A percentile compares a stretch with the other conserved stretches of the same genome.
phyloP scores from a whole-genome alignment of 2,888 invertebrate species.

The Habrosyne pyritoides region DNA sequence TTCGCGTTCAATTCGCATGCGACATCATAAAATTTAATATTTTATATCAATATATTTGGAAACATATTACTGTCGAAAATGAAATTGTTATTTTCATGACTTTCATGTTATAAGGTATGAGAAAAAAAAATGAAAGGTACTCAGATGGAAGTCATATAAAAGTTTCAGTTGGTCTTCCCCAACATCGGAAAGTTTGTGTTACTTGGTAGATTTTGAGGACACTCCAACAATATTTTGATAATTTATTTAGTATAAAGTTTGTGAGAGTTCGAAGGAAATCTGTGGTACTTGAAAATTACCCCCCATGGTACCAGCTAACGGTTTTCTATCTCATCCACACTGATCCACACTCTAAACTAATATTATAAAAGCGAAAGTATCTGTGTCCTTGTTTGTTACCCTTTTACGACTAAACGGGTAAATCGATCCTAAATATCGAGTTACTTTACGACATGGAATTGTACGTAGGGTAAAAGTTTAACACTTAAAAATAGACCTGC shows the following conservation, averaged over 20 bases:
- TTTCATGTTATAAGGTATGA: constrained; percentile 10
- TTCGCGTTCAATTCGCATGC: constrained; percentile 65
- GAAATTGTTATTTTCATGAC: constrained; percentile 9
- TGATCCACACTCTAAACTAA: no score
- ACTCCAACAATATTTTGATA: constrained; percentile 20
- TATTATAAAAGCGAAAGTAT: no score
- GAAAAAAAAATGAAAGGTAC: constrained; percentile 15
- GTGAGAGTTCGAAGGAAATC: neutral
- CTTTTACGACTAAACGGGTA: no score
- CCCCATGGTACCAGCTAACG: neutral
- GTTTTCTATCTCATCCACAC: no score
- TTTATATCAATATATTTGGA: constrained; percentile 31
- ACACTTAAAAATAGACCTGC: no score
- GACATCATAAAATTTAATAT: constrained; percentile 65
- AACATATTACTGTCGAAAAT: neutral
- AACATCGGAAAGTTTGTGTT: constrained; percentile 18
- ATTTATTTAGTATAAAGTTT: constrained; percentile 23
- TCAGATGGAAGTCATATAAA: constrained; percentile 20
- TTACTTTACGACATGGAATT: no score
- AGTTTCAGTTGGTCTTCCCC: constrained; percentile 15
- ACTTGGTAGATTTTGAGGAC: constrained; percentile 15
- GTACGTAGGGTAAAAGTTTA: no score
- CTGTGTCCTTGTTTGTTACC: no score
- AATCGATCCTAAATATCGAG: no score
- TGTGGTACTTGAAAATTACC: neutral